These are phyloP conservation scores for Sceloporus undulatus DNA, from an alignment of 2,113 vertebrate genomes.

Conservation along the genomic window DNA sequence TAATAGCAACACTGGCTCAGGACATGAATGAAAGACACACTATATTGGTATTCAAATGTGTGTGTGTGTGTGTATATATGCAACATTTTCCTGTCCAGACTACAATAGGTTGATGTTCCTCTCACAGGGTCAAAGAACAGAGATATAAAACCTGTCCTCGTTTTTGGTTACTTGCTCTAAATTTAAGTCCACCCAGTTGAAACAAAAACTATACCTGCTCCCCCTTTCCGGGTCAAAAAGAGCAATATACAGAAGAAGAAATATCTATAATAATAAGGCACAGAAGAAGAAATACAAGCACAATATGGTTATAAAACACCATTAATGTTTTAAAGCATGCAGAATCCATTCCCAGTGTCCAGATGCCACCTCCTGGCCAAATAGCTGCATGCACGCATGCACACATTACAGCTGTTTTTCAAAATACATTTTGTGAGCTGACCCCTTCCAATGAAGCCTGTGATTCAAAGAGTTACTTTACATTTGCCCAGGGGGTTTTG, in stretches of 20 bases:
- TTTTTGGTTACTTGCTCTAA: not conserved
- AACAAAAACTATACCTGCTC: not conserved
- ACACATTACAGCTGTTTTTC: not conserved
- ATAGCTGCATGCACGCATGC: not conserved
- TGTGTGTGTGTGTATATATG: too few relatives aligned
- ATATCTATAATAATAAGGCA: not conserved
- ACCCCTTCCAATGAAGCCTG: not conserved
- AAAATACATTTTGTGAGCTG: not conserved
- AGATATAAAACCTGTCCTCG: not conserved
- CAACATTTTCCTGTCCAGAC: not conserved
- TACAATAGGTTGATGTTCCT: not conserved
- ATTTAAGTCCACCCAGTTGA: not conserved
- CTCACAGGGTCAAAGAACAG: not conserved
- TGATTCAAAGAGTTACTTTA: not conserved
- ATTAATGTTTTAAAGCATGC: not conserved
- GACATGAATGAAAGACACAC: not conserved
- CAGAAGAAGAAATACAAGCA: not conserved
- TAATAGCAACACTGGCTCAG: not conserved
- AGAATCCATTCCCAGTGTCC: conserved; percentile 7
- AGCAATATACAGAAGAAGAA: not conserved
- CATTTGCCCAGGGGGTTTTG: not conserved
- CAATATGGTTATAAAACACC: not conserved
- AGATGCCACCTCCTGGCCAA: conserved; percentile 43
- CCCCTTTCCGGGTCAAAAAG: not conserved
- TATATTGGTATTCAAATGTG: not conserved